Evolutionary conservation across 2,797 vertebrate genomes (phyloP).

Genomic region (Rhinella marina): DNA sequence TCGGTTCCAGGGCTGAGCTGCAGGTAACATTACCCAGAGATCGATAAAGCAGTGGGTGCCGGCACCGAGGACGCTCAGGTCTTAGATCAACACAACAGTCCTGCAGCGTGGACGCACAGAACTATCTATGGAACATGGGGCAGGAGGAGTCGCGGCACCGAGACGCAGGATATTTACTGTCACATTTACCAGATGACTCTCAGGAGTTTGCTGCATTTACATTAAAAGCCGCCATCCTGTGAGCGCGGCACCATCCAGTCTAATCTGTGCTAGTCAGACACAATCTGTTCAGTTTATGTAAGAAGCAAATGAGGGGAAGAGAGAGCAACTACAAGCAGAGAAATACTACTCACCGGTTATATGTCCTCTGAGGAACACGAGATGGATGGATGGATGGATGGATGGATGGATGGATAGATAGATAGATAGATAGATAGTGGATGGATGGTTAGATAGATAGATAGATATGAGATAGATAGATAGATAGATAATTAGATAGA

Average conservation of each 20-base stretch:
- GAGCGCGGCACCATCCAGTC: not conserved
- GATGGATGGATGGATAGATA: not conserved
- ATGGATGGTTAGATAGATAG: not conserved
- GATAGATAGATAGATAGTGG: not conserved
- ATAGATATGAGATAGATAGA: not conserved
- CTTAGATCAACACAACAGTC: conserved; percentile 31
- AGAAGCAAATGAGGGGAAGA: not conserved
- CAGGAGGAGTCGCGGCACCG: not conserved
- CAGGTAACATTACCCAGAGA: conserved; percentile 49
- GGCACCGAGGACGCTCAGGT: not conserved
- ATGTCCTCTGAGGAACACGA: not conserved
- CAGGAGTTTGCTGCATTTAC: not conserved
- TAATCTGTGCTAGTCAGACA: not conserved
- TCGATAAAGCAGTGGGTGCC: conserved; percentile 28
- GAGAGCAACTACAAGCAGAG: no score
- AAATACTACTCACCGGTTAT: not conserved
- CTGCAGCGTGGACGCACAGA: not conserved
- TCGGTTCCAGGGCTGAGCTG: conserved; percentile 19
- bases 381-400: not conserved
- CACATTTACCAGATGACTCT: conserved; percentile 1
- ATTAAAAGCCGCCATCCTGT: not conserved
- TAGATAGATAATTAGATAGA: not conserved
- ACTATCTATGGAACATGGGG: conserved; percentile 11
- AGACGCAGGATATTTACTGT: not conserved
- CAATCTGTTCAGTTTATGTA: not conserved